Conservation (phyloP, 1,140 invertebrate genomes). For the Caenorhabditis inopinata region DNA sequence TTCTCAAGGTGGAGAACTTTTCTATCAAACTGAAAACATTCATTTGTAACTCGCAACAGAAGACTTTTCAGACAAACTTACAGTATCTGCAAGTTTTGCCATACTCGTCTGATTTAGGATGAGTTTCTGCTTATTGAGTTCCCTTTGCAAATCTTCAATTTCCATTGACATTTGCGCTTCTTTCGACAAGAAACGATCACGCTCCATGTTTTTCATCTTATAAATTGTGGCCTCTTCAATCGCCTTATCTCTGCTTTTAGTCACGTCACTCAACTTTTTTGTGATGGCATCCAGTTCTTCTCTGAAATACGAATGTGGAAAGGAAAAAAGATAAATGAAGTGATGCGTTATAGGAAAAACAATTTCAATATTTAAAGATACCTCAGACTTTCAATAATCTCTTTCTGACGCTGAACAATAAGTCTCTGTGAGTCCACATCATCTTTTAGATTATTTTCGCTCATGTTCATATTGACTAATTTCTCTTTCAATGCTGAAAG, state of each 20-base stretch:
- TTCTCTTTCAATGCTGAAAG: not conserved
- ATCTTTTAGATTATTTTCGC: not conserved
- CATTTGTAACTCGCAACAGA: not conserved
- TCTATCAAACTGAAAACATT: conserved; percentile 30
- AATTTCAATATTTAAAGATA: too few species aligned
- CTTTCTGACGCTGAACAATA: conserved; percentile 2
- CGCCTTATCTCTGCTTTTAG: conserved; percentile 17
- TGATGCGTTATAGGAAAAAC: not conserved
- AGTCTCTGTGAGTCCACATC: not conserved
- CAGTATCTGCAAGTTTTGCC: conserved; percentile 21
- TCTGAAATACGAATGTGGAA: conserved; percentile 15
- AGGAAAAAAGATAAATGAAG: not conserved
- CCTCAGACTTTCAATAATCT: conserved; percentile 38
- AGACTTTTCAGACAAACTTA: not conserved
- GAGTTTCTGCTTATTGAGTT: conserved; percentile 21
- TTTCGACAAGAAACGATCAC: not conserved
- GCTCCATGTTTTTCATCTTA: conserved; percentile 24
- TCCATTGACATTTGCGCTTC: conserved; percentile 35
- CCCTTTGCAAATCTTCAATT: conserved; percentile 28
- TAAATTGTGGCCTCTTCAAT: not conserved
- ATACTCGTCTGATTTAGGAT: conserved; percentile 26
- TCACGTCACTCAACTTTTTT: conserved; percentile 5
- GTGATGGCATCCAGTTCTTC: conserved; percentile 24
- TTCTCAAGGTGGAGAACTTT: conserved; percentile 36
- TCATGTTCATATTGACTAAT: not conserved